Percentiles rank a stretch among this genome's conserved stretches.
Conservation (phyloP, 2,113 vertebrate species). For the Pardalotus punctatus region DNA sequence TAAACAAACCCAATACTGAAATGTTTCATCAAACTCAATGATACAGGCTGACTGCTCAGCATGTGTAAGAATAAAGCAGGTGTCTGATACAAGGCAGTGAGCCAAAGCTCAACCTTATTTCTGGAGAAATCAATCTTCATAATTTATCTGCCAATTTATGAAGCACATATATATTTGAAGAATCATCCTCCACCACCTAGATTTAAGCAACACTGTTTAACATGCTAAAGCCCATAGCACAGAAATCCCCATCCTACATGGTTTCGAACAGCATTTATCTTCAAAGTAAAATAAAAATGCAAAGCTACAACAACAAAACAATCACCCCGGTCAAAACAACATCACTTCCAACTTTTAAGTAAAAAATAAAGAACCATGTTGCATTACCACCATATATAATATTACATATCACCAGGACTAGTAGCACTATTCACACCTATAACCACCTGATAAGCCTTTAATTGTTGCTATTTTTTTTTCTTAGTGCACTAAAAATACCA, state of each 20-base stretch:
- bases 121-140: neutral
- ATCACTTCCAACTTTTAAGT: neutral
- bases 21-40: neutral
- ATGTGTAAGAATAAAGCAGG: neutral
- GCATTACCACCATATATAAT: neutral
- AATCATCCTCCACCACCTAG: neutral
- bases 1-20: neutral
- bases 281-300: neutral
- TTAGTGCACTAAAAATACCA: slow-evolving; percentile 7
- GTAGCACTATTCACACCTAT: neutral
- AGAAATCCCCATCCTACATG: neutral
- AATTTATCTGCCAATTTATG: neutral
- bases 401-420: neutral
- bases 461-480: neutral
- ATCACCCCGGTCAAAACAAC: neutral
- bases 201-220: neutral
- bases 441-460: neutral
- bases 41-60: neutral
- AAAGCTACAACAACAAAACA: neutral
- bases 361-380: neutral
- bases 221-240: neutral
- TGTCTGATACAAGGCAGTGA: neutral
- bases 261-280: neutral
- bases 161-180: neutral
- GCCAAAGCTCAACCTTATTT: neutral